Evolutionary conservation across 2,113 vertebrate genomes (phyloP), one percentile per base, ranked within the genome.

Genomic region (Ursus arctos): DNA sequence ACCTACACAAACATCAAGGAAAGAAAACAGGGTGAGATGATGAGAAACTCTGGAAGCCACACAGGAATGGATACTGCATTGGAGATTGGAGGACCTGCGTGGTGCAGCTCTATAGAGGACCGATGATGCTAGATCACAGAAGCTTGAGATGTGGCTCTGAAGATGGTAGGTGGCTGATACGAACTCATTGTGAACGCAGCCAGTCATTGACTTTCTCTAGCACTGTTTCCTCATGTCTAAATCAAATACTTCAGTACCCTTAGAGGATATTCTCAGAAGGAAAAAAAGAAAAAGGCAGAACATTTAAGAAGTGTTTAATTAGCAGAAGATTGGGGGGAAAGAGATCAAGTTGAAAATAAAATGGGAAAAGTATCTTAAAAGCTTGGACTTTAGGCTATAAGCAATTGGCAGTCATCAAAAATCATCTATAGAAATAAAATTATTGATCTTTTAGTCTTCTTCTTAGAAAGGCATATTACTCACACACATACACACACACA

Each of bases 121-220:
- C 26, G 4, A 2, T 2, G 2, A 28, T 53, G 9, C 2, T 49
- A 18, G n/a, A n/a, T 7, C 21, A 88, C 61, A 84, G n/a, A n/a
- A 43, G 12, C 19, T 18, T 31, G 47, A 33, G 26, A 53, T 13
- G 36, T 0, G 2, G 6, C 26, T 3, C 0, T 43, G 21, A 22
- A 74, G 19, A 36, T 0, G 1, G 31, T 7, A 69, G 10, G 28
- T 15, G 7, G 15, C 31, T 53, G 22, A 65, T 16, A 33, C 0
- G 9, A 61, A 43, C 31, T 22, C 40, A 33, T 10, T n/a, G 22
- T 49, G 31, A 76, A 4, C 0, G 28, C 26, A 13, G 26, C 0
- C 19, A 49, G 26, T 5, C 31, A 59, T 3, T 65, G 40, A 67
- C 47, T 74, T 87, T 65, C 12, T n/a, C 33, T 28, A 59, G 14